phyloP scores from a whole-genome alignment of 2,797 vertebrate genomes.

The Hipposideros larvatus region DNA sequence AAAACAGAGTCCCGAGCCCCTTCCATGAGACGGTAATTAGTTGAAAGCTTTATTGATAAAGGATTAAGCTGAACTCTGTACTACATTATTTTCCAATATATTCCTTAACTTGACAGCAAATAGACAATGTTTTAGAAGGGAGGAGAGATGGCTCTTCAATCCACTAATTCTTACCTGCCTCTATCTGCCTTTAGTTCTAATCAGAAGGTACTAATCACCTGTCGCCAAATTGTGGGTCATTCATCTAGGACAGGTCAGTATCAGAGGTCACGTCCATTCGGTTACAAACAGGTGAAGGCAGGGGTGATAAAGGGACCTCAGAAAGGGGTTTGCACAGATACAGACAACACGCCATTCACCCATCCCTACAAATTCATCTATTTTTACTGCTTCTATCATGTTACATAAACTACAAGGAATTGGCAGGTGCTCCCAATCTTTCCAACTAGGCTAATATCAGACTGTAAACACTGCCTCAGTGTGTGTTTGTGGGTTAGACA shows the following conservation, averaged over 20 bases:
- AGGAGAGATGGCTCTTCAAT: conserved; percentile 53
- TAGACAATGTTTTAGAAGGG: not conserved
- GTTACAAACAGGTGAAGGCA: not conserved
- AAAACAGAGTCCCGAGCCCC: not conserved
- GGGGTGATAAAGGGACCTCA: not conserved
- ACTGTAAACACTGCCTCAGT: conserved; percentile 34
- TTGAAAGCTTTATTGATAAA: conserved; percentile 64
- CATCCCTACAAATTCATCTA: not conserved
- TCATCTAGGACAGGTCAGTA: conserved; percentile 64
- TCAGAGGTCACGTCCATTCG: conserved; percentile 52
- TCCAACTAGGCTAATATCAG: conserved; percentile 21
- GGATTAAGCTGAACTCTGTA: not conserved
- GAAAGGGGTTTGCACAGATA: not conserved
- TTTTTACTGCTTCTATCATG: conserved; percentile 51
- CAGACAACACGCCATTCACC: fast-evolving
- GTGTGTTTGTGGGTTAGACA: conserved; percentile 35
- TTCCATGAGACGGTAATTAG: not conserved
- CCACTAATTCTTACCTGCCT: conserved; percentile 57
- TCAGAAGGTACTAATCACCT: conserved; percentile 42
- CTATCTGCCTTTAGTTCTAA: conserved; percentile 46
- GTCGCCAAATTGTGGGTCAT: conserved; percentile 52
- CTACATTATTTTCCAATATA: conserved; percentile 45
- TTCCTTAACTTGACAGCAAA: conserved; percentile 40
- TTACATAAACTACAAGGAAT: not conserved
- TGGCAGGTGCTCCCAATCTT: conserved; percentile 60